These are phyloP conservation scores for Odontamblyopus rebecca DNA, from an alignment of 2,797 vertebrate species.

Conservation along the genomic window DNA sequence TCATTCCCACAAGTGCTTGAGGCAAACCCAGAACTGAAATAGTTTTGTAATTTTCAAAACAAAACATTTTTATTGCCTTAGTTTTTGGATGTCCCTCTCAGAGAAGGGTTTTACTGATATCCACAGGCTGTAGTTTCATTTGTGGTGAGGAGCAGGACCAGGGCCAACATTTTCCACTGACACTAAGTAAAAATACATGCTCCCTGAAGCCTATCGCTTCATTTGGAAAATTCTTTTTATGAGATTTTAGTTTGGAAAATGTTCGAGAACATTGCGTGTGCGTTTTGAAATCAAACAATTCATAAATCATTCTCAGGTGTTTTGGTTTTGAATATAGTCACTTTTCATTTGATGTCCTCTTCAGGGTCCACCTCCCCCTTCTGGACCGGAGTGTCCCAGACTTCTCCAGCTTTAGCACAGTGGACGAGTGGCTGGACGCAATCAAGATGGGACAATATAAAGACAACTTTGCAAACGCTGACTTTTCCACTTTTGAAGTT, in stretches of 20 bases:
- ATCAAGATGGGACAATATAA: slow-evolving; percentile 99
- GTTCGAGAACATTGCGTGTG: slow-evolving; percentile 36
- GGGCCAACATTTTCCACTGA: slow-evolving; percentile 67
- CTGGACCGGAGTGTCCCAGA: slow-evolving; percentile 96
- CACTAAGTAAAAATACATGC: slow-evolving; percentile 55
- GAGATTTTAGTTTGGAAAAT: slow-evolving; percentile 64
- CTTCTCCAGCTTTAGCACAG: slow-evolving; percentile 96
- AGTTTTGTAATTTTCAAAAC: slow-evolving; percentile 61
- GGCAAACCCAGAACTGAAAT: slow-evolving; percentile 59
- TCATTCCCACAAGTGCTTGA: slow-evolving; percentile 59
- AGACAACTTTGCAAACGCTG: slow-evolving; percentile 91
- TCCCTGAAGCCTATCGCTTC: slow-evolving; percentile 68
- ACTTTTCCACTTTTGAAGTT: slow-evolving; percentile 92
- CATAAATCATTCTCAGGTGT: slow-evolving; percentile 55
- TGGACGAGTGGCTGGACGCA: slow-evolving; percentile 98
- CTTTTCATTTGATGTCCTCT: slow-evolving; percentile 26
- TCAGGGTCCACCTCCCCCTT: slow-evolving; percentile 92
- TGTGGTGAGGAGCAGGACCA: slow-evolving; percentile 48
- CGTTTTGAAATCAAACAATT: slow-evolving; percentile 48
- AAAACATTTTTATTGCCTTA: slow-evolving; percentile 64
- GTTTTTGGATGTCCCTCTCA: slow-evolving; percentile 58
- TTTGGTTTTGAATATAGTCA: slow-evolving; percentile 25
- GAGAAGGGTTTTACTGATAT: slow-evolving; percentile 58
- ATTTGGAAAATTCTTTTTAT: slow-evolving; percentile 67
- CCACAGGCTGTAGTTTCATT: slow-evolving; percentile 64